phyloP scores from a whole-genome alignment of 2,113 vertebrate genomes.

The Microtus ochrogaster region DNA sequence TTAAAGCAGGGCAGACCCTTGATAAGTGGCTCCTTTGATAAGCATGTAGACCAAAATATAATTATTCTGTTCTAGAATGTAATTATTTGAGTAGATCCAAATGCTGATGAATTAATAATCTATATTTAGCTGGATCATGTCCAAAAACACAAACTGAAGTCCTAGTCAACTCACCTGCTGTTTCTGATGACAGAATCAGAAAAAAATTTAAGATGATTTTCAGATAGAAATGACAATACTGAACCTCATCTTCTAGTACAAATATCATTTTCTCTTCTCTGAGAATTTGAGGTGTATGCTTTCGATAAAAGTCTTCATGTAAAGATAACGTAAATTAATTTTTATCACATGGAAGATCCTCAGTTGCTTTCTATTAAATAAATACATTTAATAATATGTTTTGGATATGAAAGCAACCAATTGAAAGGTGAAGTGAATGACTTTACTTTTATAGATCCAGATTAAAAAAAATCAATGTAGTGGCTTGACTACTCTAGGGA shows the following conservation, averaged over 20 bases:
- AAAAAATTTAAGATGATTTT: constrained; percentile 28
- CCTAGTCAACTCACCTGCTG: background rate
- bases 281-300: constrained; percentile 15
- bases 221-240: background rate
- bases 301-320: constrained; percentile 12
- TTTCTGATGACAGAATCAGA: background rate
- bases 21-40: constrained; percentile 25
- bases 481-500: background rate
- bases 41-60: constrained; percentile 33
- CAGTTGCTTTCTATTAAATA: constrained; percentile 25
- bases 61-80: constrained; percentile 27
- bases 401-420: background rate
- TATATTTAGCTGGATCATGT: background rate
- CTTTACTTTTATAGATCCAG: constrained; percentile 20
- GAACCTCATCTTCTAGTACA: constrained; percentile 30
- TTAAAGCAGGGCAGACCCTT: background rate
- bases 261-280: constrained; percentile 10
- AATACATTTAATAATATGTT: background rate
- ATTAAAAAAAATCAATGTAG: background rate
- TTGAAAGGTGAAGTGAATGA: constrained; percentile 14
- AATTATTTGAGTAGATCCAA: background rate
- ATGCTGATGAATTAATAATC: constrained; percentile 37
- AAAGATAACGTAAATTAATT: constrained; percentile 41
- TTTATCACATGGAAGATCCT: background rate
- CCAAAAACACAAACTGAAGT: constrained; percentile 11